These are phyloP conservation scores for Lasiurus borealis DNA, from an alignment of 2,113 vertebrate species.

Conservation along the genomic window DNA sequence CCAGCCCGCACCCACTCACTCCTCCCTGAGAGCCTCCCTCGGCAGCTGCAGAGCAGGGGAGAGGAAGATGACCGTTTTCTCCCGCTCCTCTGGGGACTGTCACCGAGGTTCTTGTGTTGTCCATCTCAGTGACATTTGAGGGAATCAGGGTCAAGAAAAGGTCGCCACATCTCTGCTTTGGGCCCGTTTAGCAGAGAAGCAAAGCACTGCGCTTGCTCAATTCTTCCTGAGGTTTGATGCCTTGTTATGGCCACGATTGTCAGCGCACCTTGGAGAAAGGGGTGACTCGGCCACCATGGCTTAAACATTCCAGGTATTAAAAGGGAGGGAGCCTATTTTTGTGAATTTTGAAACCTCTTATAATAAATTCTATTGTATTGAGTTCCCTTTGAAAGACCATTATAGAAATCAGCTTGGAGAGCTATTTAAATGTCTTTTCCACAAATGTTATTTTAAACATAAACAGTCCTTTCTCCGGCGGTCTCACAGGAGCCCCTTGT, in stretches of 20 bases:
- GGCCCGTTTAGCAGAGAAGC: neutral
- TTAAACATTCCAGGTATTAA: neutral
- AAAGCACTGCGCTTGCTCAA: fast-evolving
- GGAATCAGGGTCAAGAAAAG: neutral
- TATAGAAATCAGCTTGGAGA: neutral
- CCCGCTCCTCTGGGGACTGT: neutral
- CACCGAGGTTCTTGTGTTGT: fast-evolving
- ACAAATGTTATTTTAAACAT: slow-evolving; percentile 75
- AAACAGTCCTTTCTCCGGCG: slow-evolving; percentile 10
- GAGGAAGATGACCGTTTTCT: neutral
- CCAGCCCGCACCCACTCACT: slow-evolving; percentile 67
- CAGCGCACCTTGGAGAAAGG: neutral
- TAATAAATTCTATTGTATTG: neutral
- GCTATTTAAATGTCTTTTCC: neutral
- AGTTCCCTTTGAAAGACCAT: neutral
- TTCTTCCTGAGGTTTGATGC: neutral
- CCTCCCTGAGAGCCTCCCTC: slow-evolving; percentile 72
- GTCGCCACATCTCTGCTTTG: neutral
- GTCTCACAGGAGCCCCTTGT: slow-evolving; percentile 39
- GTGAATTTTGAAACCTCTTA: neutral
- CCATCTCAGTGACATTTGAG: neutral
- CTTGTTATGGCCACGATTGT: neutral
- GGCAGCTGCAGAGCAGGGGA: slow-evolving; percentile 5
- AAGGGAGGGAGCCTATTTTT: neutral
- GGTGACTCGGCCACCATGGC: neutral